Evolutionary conservation across 2,888 invertebrate genomes (phyloP), one percentile per base, ranked within the genome.

Genomic region (Acrocyrtus sp.): DNA sequence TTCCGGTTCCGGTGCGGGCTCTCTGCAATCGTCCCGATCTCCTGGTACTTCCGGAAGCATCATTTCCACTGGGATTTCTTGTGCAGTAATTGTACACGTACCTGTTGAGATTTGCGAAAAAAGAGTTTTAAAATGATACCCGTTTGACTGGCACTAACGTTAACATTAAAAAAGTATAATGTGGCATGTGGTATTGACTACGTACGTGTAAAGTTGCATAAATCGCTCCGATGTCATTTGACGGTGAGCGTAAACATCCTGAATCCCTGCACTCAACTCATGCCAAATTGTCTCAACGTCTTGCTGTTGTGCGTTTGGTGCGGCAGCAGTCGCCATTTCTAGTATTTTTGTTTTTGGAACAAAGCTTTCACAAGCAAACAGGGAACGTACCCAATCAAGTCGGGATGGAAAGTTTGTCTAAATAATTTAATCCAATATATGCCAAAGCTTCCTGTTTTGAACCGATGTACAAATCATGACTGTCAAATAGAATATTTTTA

Each of bases 191-290:
- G 10, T 34, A 29, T 1, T 17, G 50, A 45, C 12, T 39, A 22
- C 5, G n/a, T 68, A 76, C 76, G 76, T 69, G 17, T 76, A 76
- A 22, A 76, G 73, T 19, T 76, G 67, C 76, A 76, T 76, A 29
- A 76, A 76, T 3, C 76, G 65, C 24, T 72, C 54, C 1, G 65
- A 51, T 0, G 76, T 73, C 73, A 76, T 76, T 45, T 60, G 56
- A 8, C 66, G 51, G 29, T 69, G 76, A 41, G 43, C 65, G 17
- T 76, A 76, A 1, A 76, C 76, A 53, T 76, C 76, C 17, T 21
- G 39, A 5, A 76, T 76, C 12, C 76, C 76, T 5, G 24, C 12
- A 17, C 56, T 58, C 27, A 67, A 24, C 41, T 75, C 72, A 10
- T 45, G 53, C 75, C 75, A 75, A 27, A 75, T 75, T 10, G 62